Base-by-base conservation (phyloP, 2,797 vertebrate genomes). In the Salarias fasciatus region DNA sequence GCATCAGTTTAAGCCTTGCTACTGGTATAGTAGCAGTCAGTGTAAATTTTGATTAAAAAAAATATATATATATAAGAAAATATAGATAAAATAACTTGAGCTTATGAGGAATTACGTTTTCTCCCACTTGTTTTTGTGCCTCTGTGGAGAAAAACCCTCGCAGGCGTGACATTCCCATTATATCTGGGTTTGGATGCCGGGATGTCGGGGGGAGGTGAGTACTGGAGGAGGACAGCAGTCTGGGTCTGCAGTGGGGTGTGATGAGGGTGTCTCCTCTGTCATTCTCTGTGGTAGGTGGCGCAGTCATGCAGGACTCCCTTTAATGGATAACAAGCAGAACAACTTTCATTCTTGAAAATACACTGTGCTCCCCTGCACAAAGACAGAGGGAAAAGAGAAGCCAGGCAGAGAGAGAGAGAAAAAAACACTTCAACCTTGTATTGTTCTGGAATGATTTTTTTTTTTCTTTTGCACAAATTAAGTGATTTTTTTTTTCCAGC, bases 261-360 rank as follows among this genome's bases (percentile, higher is more conserved):
- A 56, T 56, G 45, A 63, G 52, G 36, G 30, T 35, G 42, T 52
- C 63, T 63, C 67, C 71, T 75, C 68, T 66, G 59, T 51, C 11
- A 18, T 37, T 58, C 54, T 74, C 75, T 65, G 78, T 63, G 77
- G 83, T 77, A 28, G 79, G 80, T 31, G 49, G 55, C 65, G 75
- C 77, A 69, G 77, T 73, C 84, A 83, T 69, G 84, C 84, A 57
- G 66, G 56, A 77, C 75, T 58, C 11, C 50, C 56, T 86, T 77
- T 48, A 55, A 28, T 56, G 38, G 48, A 64, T 55, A 61, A 80
- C 63, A 73, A 67, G 75, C 57, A 78, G 66, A 64, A 56, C 63
- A 67, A 75, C 52, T 33, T 70, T 63, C 43, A 69, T 79, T 77
- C 56, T 63, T 60, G 7, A 43, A 73, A 57, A 74, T 29, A 55